These are phyloP conservation scores for Aspiorhynchus laticeps DNA, from an alignment of 2,113 vertebrate genomes.

Conservation along the genomic window DNA sequence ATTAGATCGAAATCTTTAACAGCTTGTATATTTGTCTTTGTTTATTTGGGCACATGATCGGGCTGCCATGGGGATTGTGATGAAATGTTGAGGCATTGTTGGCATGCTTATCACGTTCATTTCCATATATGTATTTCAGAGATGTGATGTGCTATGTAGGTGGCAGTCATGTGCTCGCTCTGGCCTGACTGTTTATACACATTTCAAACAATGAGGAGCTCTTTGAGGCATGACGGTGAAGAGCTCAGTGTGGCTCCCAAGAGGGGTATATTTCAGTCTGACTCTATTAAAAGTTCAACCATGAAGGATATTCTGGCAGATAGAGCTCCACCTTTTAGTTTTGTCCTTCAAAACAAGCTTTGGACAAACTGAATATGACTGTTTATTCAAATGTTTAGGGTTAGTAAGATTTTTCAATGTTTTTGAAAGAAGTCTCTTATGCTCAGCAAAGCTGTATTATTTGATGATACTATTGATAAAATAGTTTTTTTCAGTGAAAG, in stretches of 20 bases:
- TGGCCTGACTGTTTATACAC: constrained; percentile 48
- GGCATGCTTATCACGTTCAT: constrained; percentile 58
- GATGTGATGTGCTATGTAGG: constrained; percentile 49
- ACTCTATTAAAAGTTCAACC: constrained; percentile 27
- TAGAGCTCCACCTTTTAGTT: not conserved
- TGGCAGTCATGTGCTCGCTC: constrained; percentile 32
- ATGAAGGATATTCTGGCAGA: constrained; percentile 29
- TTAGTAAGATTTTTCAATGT: not conserved
- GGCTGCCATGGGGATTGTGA: constrained; percentile 2
- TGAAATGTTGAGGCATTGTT: constrained; percentile 22
- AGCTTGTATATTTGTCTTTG: not conserved
- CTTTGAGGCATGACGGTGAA: constrained; percentile 41
- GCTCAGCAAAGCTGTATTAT: not conserved
- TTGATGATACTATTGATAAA: no score
- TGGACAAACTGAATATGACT: not conserved
- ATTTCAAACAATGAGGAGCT: constrained; percentile 49
- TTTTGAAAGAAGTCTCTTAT: not conserved
- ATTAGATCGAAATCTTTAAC: not conserved
- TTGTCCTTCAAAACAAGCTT: not conserved
- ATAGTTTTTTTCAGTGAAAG: no score
- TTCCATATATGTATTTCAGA: constrained; percentile 52
- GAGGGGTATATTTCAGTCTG: constrained; percentile 27
- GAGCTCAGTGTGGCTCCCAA: not conserved
- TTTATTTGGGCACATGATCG: not conserved
- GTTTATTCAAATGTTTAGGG: not conserved